Evolutionary conservation across 2,888 invertebrate genomes (phyloP).

Genomic region (Watsonalla binaria): DNA sequence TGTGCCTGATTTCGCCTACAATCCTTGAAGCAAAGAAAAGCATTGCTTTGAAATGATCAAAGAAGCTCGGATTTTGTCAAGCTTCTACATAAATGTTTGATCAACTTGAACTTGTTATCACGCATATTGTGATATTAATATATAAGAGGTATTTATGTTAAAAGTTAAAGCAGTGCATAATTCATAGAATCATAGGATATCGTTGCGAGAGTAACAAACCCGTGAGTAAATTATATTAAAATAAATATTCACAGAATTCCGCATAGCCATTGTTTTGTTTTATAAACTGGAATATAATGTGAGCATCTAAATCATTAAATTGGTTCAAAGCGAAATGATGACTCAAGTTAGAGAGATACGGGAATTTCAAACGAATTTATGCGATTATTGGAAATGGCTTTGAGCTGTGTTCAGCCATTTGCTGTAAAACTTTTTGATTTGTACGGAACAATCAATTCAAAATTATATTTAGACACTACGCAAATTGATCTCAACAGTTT

Average conservation of each 20-base stretch:
- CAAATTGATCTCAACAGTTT: not conserved
- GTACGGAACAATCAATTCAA: conserved; percentile 20
- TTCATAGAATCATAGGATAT: too few species aligned
- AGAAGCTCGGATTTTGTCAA: not conserved
- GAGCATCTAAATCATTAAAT: conserved; percentile 26
- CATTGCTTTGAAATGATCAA: not conserved
- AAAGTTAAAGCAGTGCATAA: too few species aligned
- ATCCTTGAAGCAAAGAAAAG: not conserved
- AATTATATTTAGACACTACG: conserved; percentile 3
- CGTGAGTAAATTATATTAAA: too few species aligned
- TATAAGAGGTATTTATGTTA: too few species aligned
- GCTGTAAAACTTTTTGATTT: conserved; percentile 37
- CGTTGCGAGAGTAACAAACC: too few species aligned
- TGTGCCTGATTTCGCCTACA: not conserved
- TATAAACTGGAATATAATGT: conserved; percentile 2
- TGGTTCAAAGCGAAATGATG: conserved; percentile 21
- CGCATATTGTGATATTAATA: too few species aligned
- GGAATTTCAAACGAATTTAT: conserved; percentile 32
- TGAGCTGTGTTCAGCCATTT: conserved; percentile 29
- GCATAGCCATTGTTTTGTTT: too few species aligned
- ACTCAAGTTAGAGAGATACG: conserved; percentile 19
- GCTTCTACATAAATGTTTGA: too few species aligned
- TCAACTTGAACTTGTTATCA: not conserved
- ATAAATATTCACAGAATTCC: too few species aligned
- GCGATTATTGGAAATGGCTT: conserved; percentile 38